Evolutionary conservation across 1,140 invertebrate genomes (phyloP).

Genomic region (Drosophila kepulauana): DNA sequence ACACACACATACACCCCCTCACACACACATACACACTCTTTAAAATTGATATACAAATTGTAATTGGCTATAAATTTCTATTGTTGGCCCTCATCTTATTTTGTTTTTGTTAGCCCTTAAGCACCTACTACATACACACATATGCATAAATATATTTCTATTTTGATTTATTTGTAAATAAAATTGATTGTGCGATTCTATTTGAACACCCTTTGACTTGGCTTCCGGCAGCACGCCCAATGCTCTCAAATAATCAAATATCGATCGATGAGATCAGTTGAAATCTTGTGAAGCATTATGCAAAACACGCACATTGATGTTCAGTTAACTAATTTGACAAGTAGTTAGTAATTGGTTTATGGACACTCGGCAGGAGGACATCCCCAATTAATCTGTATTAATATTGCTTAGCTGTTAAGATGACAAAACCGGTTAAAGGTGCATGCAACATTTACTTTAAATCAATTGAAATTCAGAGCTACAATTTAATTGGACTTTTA

Average conservation of each 20-base stretch:
- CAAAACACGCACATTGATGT: constrained; percentile 67
- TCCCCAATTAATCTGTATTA: constrained; percentile 12
- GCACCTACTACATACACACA: constrained; percentile 29
- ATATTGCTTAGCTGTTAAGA: constrained; percentile 21
- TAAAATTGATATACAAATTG: constrained; percentile 47
- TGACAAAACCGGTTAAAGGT: constrained; percentile 18
- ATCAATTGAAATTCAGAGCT: constrained; percentile 6
- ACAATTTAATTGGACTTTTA: constrained; percentile 1
- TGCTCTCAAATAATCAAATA: background rate
- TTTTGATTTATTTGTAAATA: constrained; percentile 63
- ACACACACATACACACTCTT: constrained; percentile 37
- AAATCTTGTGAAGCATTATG: constrained; percentile 58
- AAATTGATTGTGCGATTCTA: constrained; percentile 61
- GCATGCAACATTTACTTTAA: constrained; percentile 27
- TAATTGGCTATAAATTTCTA: constrained; percentile 44
- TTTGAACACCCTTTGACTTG: constrained; percentile 35
- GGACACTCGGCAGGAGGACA: background rate
- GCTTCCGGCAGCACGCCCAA: too few species aligned
- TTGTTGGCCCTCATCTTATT: constrained; percentile 49
- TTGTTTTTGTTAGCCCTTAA: constrained; percentile 44
- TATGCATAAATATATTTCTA: constrained; percentile 2
- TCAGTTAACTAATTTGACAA: constrained; percentile 22
- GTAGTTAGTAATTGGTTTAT: constrained; percentile 31
- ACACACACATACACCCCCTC: constrained; percentile 22
- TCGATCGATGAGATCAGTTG: background rate